These are phyloP conservation scores for Phaethon lepturus DNA, from an alignment of 2,113 vertebrate species.

Conservation along the genomic window DNA sequence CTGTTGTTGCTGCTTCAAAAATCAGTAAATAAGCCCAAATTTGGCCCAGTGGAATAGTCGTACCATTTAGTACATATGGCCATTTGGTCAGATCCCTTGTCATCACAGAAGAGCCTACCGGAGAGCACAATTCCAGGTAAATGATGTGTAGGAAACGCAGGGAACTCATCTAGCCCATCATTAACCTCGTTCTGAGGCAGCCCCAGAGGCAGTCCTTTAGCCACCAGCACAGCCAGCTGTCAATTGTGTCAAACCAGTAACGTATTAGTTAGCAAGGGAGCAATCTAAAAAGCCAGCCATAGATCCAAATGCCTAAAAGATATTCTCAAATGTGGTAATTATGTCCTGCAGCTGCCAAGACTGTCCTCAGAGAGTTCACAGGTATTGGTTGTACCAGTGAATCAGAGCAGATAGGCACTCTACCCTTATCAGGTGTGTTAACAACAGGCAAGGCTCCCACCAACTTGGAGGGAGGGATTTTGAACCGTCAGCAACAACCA, in stretches of 20 bases:
- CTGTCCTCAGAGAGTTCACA: slow-evolving; percentile 72
- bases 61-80: slow-evolving; percentile 54
- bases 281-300: slow-evolving; percentile 74
- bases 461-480: slow-evolving; percentile 29
- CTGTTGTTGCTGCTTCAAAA: slow-evolving; percentile 28
- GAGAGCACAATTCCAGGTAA: slow-evolving; percentile 72
- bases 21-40: slow-evolving; percentile 59
- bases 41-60: slow-evolving; percentile 63
- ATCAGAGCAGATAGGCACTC: slow-evolving; percentile 52
- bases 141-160: slow-evolving; percentile 62
- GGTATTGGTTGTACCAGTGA: slow-evolving; percentile 59
- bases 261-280: slow-evolving; percentile 78
- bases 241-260: slow-evolving; percentile 78
- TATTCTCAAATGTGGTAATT: slow-evolving; percentile 80
- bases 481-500: not conserved
- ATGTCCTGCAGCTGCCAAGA: slow-evolving; percentile 78
- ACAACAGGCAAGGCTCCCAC: slow-evolving; percentile 45
- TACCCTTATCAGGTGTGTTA: not conserved
- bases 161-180: slow-evolving; percentile 74
- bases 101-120: slow-evolving; percentile 7
- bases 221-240: slow-evolving; percentile 77
- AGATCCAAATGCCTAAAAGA: slow-evolving; percentile 80
- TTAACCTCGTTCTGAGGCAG: slow-evolving; percentile 76
- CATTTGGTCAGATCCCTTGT: slow-evolving; percentile 44
- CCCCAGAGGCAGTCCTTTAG: slow-evolving; percentile 77